phyloP scores from a whole-genome alignment of 2,888 invertebrate species.

The Diabrotica balteata region DNA sequence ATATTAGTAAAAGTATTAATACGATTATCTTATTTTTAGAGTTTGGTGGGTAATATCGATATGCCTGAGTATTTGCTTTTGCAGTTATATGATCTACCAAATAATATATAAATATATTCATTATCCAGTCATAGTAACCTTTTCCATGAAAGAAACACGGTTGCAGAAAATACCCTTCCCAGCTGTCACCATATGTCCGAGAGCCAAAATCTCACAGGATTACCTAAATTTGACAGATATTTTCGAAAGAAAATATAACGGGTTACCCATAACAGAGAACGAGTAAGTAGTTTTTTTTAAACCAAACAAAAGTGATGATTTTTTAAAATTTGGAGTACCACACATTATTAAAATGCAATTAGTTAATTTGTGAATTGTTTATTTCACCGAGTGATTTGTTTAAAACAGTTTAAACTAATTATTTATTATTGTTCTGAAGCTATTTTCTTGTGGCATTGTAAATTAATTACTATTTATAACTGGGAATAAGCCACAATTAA shows the following conservation, averaged over 20 bases:
- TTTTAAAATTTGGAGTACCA: too few species aligned
- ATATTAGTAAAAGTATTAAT: neutral
- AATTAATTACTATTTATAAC: too few species aligned
- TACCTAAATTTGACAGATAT: slow-evolving; percentile 67
- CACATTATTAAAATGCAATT: too few species aligned
- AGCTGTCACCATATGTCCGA: slow-evolving; percentile 66
- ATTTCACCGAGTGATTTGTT: too few species aligned
- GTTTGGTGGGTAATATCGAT: slow-evolving; percentile 35
- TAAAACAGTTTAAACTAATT: too few species aligned
- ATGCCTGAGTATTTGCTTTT: slow-evolving; percentile 22
- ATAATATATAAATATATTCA: slow-evolving; percentile 75
- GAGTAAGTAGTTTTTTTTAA: slow-evolving; percentile 30
- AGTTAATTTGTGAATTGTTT: too few species aligned
- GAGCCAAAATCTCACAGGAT: slow-evolving; percentile 68
- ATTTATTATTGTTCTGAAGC: too few species aligned
- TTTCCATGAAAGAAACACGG: slow-evolving; percentile 74
- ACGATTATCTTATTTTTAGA: slow-evolving; percentile 19
- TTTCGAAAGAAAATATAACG: slow-evolving; percentile 26
- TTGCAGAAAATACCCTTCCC: slow-evolving; percentile 66
- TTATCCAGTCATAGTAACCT: slow-evolving; percentile 76
- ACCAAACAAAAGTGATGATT: too few species aligned
- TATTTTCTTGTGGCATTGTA: too few species aligned
- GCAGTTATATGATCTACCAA: slow-evolving; percentile 63
- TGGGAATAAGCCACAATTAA: too few species aligned
- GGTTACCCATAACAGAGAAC: slow-evolving; percentile 24